phyloP scores from a whole-genome alignment of 2,113 vertebrate genomes.

The Ciconia stormi region DNA sequence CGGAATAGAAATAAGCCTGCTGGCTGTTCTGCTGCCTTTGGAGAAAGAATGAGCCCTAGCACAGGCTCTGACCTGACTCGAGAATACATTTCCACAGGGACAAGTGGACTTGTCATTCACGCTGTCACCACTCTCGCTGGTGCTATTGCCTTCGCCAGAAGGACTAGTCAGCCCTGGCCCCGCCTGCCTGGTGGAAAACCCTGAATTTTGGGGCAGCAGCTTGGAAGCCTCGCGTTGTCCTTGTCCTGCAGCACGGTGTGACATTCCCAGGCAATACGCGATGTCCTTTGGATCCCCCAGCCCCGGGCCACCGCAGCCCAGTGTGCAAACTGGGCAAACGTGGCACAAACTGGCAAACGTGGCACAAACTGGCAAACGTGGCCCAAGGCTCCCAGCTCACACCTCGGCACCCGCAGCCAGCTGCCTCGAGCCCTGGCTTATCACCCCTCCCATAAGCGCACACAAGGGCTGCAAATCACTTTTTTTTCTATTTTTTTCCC shows the following conservation, averaged over 20 bases:
- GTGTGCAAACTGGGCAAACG: not conserved
- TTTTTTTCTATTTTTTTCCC: fast-evolving
- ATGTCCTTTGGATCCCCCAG: not conserved
- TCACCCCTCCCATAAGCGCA: not conserved
- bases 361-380: not conserved
- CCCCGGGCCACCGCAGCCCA: not conserved
- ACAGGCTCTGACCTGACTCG: not conserved
- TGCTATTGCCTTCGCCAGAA: not conserved
- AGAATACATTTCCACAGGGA: not conserved
- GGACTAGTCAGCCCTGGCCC: not conserved
- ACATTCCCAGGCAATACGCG: fast-evolving
- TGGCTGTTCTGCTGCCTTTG: not conserved
- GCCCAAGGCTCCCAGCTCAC: not conserved
- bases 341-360: too few relatives aligned
- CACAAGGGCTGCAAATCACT: not conserved
- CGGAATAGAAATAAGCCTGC: not conserved
- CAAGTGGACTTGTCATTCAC: not conserved
- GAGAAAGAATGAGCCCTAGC: not conserved
- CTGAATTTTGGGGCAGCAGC: not conserved
- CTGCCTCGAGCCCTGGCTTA: fast-evolving
- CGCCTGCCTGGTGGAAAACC: not conserved
- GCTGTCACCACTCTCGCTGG: fast-evolving
- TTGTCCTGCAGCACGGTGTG: fast-evolving
- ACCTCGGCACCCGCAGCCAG: not conserved
- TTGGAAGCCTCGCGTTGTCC: fast-evolving